Conservation (phyloP, 2,797 vertebrate genomes). For the Squalus acanthias region DNA sequence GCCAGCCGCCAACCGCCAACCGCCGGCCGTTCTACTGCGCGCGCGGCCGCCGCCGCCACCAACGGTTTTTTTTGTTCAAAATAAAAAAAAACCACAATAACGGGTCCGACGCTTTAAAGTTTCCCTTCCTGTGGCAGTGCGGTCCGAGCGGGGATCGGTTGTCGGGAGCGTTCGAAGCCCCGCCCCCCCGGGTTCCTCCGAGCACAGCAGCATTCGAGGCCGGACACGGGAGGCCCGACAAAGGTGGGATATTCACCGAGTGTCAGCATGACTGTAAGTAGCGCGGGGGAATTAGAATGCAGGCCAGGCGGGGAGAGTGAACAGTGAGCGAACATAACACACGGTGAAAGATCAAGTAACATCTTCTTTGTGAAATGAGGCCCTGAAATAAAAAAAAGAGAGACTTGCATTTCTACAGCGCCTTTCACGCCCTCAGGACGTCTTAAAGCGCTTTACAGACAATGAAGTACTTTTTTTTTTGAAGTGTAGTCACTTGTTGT, state of each 20-base stretch:
- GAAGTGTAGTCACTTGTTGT: too few relatives aligned
- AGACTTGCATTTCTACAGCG: too few relatives aligned
- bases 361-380: background rate
- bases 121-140: background rate
- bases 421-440: too few relatives aligned
- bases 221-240: background rate
- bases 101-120: background rate
- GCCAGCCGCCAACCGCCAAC: too few relatives aligned
- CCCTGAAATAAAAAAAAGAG: too few relatives aligned
- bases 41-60: background rate
- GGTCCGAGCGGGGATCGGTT: background rate
- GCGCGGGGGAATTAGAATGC: background rate
- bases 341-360: background rate
- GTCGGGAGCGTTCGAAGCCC: background rate
- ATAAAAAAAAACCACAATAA: background rate
- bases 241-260: background rate
- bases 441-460: too few relatives aligned
- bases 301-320: background rate
- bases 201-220: background rate
- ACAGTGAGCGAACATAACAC: background rate
- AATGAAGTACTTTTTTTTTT: too few relatives aligned
- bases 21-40: background rate
- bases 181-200: background rate
- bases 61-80: background rate
- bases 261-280: background rate